Conservation (phyloP, 2,797 vertebrate genomes). For the Phoxinus dragarum region DNA sequence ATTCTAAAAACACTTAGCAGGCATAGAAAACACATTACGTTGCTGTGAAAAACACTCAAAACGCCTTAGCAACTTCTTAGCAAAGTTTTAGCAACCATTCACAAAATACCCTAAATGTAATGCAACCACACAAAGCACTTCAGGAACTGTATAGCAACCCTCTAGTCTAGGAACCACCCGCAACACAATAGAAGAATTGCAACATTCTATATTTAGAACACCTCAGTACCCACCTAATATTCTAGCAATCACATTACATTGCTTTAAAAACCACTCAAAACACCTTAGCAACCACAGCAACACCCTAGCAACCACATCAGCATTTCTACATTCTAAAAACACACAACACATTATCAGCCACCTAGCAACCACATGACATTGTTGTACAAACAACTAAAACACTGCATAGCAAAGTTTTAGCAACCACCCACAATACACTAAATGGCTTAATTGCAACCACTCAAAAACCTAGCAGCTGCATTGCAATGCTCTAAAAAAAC, state of each 20-base stretch:
- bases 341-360: neutral
- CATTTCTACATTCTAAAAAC: neutral
- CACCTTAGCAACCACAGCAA: neutral
- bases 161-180: neutral
- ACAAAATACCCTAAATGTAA: neutral
- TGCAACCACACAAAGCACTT: neutral
- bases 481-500: neutral
- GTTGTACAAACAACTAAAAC: neutral
- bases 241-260: neutral
- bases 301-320: neutral
- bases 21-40: neutral
- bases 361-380: neutral
- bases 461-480: neutral
- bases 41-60: neutral
- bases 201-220: neutral
- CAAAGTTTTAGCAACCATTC: neutral
- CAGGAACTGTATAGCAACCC: neutral
- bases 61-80: neutral
- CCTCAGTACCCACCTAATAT: neutral
- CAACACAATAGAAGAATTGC: neutral
- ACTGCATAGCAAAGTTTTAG: no score
- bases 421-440: neutral
- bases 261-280: neutral
- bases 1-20: neutral
- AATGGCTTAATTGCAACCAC: neutral